Base-by-base conservation (phyloP, 2,113 vertebrate species). In the Poecile atricapillus region DNA sequence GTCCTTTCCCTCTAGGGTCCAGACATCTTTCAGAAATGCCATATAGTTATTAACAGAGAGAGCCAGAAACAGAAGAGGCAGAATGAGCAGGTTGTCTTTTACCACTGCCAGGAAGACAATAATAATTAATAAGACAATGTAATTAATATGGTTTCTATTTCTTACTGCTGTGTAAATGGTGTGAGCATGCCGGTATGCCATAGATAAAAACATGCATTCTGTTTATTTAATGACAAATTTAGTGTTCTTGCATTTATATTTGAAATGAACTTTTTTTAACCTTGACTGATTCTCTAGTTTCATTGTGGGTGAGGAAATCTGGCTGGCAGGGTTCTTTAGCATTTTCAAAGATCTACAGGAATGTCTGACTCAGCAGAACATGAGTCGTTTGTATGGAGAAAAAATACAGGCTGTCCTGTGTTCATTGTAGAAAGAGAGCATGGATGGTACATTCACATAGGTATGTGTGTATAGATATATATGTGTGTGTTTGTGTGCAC, bases 381-480 rank as follows among this genome's bases (percentile, higher is more conserved):
- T 56, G 41, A 60, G 7, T 47, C 4, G 1, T 56, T 24, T 12
- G 7, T 44, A 59, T 0, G 0, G 62, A 71, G 23, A 5, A 83
- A 69, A 59, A 80, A 33, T 20, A 16, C 3, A 13, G 49, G 12
- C 10, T 84, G 30, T 55, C 28, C 8, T n/a, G 35, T 41, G 43
- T 35, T 20, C 44, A 31, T 25, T 50, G 8, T 9, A 21, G 20
- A 47, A 47, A 47, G 24, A 65, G 59, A 43, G 30, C 16, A 6
- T 11, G 25, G 41, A 3, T 15, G 75, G 15, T 62, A 17, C 10
- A 6, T 67, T 30, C 3, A 28, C 9, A 15, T 8, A 46, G 5
- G 4, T 15, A n/a, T n/a, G 5, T 20, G 9, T 74, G 5, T 39
- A 27, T 39, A 91, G 76, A 67, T 37, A 43, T 24, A 6, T 35